phyloP scores from a whole-genome alignment of 2,888 invertebrate genomes.

The Cephonodes hylas region DNA sequence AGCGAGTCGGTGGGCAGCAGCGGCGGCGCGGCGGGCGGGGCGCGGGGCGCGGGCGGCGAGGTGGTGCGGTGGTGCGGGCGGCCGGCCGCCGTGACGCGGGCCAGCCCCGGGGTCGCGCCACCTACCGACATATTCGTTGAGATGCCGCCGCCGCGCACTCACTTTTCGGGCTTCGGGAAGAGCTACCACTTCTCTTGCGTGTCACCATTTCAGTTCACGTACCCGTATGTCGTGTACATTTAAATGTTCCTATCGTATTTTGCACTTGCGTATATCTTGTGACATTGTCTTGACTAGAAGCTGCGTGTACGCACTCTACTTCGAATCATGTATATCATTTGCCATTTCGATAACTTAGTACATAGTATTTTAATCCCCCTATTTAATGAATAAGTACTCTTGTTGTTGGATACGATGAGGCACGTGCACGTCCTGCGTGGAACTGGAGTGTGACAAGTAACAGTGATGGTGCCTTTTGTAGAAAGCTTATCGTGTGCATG shows the following conservation, averaged over 20 bases:
- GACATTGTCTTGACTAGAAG: neutral
- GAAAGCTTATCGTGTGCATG: conserved; percentile 72
- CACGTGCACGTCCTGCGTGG: neutral
- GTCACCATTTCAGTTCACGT: conserved; percentile 76
- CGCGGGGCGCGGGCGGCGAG: conserved; percentile 54
- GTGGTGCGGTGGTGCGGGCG: conserved; percentile 71
- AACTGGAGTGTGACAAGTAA: conserved; percentile 35
- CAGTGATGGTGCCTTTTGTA: conserved; percentile 49
- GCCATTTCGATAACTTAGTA: neutral
- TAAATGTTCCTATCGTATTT: conserved; percentile 35
- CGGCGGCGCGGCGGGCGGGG: conserved; percentile 33
- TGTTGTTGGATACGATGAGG: neutral
- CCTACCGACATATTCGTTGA: conserved; percentile 72
- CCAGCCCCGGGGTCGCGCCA: conserved; percentile 75
- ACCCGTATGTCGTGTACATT: conserved; percentile 75
- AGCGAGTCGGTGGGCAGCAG: conserved; percentile 49
- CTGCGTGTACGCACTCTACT: neutral
- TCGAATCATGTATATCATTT: neutral
- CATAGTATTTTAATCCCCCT: neutral
- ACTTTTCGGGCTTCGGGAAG: conserved; percentile 77
- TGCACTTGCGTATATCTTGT: neutral
- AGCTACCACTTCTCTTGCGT: conserved; percentile 80
- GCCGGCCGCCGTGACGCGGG: conserved; percentile 78
- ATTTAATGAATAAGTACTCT: neutral
- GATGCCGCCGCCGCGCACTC: conserved; percentile 73